Evolutionary conservation across 2,113 vertebrate genomes (phyloP).

Genomic region (Pteronura brasiliensis): DNA sequence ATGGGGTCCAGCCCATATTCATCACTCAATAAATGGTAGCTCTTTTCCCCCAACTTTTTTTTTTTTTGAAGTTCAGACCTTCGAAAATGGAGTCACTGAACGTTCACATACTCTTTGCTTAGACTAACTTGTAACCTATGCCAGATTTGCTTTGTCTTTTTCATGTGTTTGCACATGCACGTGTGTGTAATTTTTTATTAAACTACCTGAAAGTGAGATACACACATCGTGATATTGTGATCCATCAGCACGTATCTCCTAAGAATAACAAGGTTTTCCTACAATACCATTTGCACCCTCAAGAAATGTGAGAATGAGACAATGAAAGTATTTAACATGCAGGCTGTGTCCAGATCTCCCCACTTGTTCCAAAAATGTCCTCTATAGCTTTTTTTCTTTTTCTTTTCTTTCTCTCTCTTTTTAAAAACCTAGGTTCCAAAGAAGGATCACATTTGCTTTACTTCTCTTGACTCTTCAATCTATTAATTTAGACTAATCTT

Average conservation of each 20-base stretch:
- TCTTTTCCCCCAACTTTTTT: not conserved
- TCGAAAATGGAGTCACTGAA: not conserved
- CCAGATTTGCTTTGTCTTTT: not conserved
- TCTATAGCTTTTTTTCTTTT: not conserved
- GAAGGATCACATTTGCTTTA: slow-evolving; percentile 14
- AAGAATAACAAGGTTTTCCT: not conserved
- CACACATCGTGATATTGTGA: not conserved
- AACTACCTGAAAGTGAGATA: not conserved
- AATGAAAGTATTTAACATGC: not conserved
- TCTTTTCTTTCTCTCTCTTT: not conserved
- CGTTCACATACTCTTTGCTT: not conserved
- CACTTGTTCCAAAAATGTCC: not conserved
- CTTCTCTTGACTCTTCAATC: not conserved
- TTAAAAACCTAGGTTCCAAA: slow-evolving; percentile 4
- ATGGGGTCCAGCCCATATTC: not conserved
- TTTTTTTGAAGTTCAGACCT: not conserved
- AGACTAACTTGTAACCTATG: slow-evolving; percentile 16
- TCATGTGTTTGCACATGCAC: not conserved
- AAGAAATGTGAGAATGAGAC: not conserved
- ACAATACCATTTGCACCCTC: not conserved
- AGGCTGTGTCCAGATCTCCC: not conserved
- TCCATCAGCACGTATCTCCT: not conserved
- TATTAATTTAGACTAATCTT: slow-evolving; percentile 14
- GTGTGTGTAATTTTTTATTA: not conserved
- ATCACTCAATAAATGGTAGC: not conserved